Percentiles rank a stretch among this genome's conserved stretches.
phyloP scores from a whole-genome alignment of 2,888 invertebrate genomes.

The Calephelis perditalis region DNA sequence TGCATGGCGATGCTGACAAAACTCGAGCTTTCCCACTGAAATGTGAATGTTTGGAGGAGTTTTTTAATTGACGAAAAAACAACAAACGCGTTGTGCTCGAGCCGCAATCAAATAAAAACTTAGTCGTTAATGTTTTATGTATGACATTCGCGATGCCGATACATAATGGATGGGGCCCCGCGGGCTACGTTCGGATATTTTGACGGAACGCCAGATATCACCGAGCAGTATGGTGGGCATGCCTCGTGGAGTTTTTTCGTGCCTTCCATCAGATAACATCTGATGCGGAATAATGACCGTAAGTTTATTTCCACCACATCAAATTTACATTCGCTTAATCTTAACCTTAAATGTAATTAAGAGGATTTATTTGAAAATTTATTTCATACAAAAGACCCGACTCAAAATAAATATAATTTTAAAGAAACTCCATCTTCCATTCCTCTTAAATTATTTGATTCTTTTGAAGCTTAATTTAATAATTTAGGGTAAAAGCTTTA shows the following conservation, averaged over 20 bases:
- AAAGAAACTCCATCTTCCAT: not conserved
- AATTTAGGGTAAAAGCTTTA: not conserved
- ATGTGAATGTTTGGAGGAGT: conserved; percentile 49
- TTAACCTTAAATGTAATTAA: conserved; percentile 10
- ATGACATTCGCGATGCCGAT: conserved; percentile 61
- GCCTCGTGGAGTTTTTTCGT: conserved; percentile 49
- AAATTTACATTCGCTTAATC: conserved; percentile 23
- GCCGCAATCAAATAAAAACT: conserved; percentile 73
- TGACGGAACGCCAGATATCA: conserved; percentile 66
- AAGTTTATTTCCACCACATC: conserved; percentile 29
- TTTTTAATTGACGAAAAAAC: conserved; percentile 60
- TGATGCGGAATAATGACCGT: conserved; percentile 34
- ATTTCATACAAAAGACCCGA: not conserved
- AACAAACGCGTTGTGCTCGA: conserved; percentile 50
- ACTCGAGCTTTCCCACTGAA: conserved; percentile 67
- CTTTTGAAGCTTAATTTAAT: conserved; percentile 2
- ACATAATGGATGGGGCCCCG: conserved; percentile 73
- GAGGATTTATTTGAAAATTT: not conserved
- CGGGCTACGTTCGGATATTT: conserved; percentile 66
- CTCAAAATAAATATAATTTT: not conserved
- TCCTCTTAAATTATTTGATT: not conserved
- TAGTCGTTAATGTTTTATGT: conserved; percentile 75
- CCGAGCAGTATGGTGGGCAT: conserved; percentile 60
- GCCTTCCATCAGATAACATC: conserved; percentile 51
- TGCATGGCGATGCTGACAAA: conserved; percentile 48